Evolutionary conservation across 2,113 vertebrate genomes (phyloP), one percentile per base, ranked within the genome.

Genomic region (Trematocara unimaculatum): DNA sequence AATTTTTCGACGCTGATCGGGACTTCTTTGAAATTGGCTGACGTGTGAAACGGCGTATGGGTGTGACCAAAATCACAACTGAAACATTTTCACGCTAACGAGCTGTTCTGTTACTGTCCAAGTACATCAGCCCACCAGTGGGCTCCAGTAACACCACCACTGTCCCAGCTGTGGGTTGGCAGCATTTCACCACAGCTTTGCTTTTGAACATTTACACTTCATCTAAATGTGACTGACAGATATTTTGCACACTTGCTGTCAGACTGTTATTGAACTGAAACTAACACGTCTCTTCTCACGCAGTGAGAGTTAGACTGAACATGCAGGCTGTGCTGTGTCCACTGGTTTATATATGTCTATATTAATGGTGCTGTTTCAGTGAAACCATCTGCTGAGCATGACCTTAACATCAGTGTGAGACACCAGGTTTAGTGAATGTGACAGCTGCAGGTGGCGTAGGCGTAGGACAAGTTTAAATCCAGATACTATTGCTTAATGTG

Each of bases 1-100:
- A 93, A 90, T 89, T 91, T 91, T 11, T 55, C 83, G 82, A 93
- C 45, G 35, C 84, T 67, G 88, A 92, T 95, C 92, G 85, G 77
- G 81, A 90, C 83, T 92, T 93, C 79, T 62, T 77, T 62, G 33
- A 62, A 85, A 81, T 45, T 23, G n/a, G 64, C 47, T 38, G 74
- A 78, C 45, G 89, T 82, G 81, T 85, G 42, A 83, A 64, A 62
- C 53, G 7, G 45, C 7, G 2, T 0, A 23, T 70, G 35, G 64
- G n/a, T 33, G 18, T 42, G 53, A 56, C 42, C 4, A 31, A 33
- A 33, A 31, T 6, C 23, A 10, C 33, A 29, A 47, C 5, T 7
- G 4, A 72, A 55, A 64, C 10, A 3, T 13, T n/a, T 8, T 0
- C 62, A 20, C 18, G 17, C 60, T 64, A 35, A 42, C 4, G 4